Evolutionary conservation across 2,797 vertebrate species (phyloP), one percentile per base, ranked within the genome.

Genomic region (Chloroceryle inda): DNA sequence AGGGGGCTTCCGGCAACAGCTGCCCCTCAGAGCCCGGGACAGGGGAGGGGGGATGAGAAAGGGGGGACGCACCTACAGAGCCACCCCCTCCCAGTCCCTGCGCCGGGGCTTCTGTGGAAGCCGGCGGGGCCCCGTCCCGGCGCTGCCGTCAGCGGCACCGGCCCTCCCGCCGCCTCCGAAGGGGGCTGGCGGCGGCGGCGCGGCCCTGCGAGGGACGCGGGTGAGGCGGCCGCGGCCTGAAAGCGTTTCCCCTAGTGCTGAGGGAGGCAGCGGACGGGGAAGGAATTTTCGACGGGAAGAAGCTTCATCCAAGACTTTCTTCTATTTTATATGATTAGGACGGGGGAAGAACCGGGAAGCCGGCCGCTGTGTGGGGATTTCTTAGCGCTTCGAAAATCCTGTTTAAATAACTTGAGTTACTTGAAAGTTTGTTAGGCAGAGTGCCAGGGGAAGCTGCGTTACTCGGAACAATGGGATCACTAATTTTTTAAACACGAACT

Each of bases 251-350:
- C 7, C 22, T n/a, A 2, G 53, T 1, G 40, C 13, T 29, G 62
- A 2, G 58, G 50, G 76, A 47, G 68, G 35, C 55, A 5, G 26
- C 31, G 47, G 42, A 33, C 44, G 69, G n/a, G 27, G 6, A 33
- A 0, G 21, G 5, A 37, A 0, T 0, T 27, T 2, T 11, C 1
- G 5, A 18, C 33, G n/a, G 18, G 31, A 45, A 10, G 5, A 61
- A 35, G 16, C 74, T 72, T 42, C 23, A 5, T 17, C 16, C 2
- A 24, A 16, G 31, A 6, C 3, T 6, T 35, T n/a, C n/a, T n/a
- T n/a, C n/a, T 5, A 2, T 27, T 80, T 45, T n/a, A 15, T 31
- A 9, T 29, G 0, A 3, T 38, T 5, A 1, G 5, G 35, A 15
- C 9, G 7, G 2, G 2, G 2, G 11, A 20, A 17, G 9, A 26